These are phyloP conservation scores for Anthonomus grandis DNA, from an alignment of 1,140 invertebrate species.

Conservation along the genomic window DNA sequence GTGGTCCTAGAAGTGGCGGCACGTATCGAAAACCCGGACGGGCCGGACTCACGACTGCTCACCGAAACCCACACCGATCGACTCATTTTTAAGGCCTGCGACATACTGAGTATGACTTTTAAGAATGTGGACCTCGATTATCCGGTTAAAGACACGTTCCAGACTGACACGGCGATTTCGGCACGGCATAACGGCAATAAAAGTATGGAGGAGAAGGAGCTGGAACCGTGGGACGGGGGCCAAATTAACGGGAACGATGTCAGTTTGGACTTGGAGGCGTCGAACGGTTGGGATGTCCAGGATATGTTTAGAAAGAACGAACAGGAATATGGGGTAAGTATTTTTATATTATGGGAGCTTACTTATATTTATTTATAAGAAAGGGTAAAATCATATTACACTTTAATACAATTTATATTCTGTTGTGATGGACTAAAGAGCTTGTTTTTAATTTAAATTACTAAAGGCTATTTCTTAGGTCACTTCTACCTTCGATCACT, in stretches of 20 bases:
- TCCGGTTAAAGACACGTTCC: constrained; percentile 79
- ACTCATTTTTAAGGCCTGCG: constrained; percentile 79
- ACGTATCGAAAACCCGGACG: constrained; percentile 63
- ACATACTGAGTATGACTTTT: constrained; percentile 75
- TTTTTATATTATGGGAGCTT: neutral
- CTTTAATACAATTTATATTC: neutral
- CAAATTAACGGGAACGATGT: constrained; percentile 58
- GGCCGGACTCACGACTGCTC: constrained; percentile 48
- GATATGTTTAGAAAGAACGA: constrained; percentile 95
- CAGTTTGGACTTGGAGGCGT: constrained; percentile 62
- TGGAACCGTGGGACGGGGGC: constrained; percentile 84
- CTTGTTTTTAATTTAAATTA: neutral
- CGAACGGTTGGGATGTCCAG: constrained; percentile 91
- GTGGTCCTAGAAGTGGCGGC: constrained; percentile 81
- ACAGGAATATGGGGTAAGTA: constrained; percentile 79
- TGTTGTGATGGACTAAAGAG: neutral
- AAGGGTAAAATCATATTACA: neutral
- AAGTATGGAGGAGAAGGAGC: constrained; percentile 70
- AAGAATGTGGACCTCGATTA: constrained; percentile 84
- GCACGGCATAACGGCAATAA: constrained; percentile 59
- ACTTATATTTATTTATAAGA: constrained; percentile 60
- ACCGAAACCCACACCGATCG: constrained; percentile 73
- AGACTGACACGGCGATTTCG: constrained; percentile 70
- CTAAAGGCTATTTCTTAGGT: too few species aligned
- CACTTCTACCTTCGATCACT: constrained; percentile 67